Evolutionary conservation across 2,113 vertebrate genomes (phyloP).

Genomic region (Lophura nycthemera): DNA sequence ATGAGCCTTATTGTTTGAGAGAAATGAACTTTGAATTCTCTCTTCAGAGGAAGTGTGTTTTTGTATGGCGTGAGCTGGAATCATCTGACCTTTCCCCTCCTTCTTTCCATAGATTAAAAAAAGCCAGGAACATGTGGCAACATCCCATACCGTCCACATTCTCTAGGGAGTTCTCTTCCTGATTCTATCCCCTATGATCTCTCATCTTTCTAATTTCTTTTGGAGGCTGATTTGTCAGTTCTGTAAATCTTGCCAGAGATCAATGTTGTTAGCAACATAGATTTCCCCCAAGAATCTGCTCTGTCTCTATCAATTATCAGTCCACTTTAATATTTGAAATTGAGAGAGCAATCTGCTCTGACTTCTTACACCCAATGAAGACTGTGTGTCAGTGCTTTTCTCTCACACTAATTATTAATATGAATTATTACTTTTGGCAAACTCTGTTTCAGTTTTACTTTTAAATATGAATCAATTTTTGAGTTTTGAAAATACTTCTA

Average conservation of each 20-base stretch:
- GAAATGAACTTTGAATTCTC: slow-evolving; percentile 4
- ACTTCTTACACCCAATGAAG: background rate
- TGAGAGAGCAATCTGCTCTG: background rate
- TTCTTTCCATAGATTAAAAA: background rate
- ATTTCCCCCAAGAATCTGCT: background rate
- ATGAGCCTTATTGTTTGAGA: background rate
- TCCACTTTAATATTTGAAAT: background rate
- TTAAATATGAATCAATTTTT: background rate
- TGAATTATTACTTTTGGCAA: background rate
- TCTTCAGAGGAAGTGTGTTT: background rate
- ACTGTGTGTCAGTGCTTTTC: background rate
- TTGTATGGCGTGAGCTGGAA: background rate
- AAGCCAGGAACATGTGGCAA: background rate
- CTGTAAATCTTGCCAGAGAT: background rate
- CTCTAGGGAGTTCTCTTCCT: background rate
- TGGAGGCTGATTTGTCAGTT: background rate
- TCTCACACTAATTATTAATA: background rate
- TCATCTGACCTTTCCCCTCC: slow-evolving; percentile 20
- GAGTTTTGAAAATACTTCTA: background rate
- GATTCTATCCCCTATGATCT: background rate
- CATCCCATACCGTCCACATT: background rate
- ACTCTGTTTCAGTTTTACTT: background rate
- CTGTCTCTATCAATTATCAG: background rate
- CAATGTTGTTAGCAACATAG: background rate
- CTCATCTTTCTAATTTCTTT: slow-evolving; percentile 2